Evolutionary conservation across 2,113 vertebrate genomes (phyloP), one percentile per base, ranked within the genome.

Genomic region (Tragulus kanchil): DNA sequence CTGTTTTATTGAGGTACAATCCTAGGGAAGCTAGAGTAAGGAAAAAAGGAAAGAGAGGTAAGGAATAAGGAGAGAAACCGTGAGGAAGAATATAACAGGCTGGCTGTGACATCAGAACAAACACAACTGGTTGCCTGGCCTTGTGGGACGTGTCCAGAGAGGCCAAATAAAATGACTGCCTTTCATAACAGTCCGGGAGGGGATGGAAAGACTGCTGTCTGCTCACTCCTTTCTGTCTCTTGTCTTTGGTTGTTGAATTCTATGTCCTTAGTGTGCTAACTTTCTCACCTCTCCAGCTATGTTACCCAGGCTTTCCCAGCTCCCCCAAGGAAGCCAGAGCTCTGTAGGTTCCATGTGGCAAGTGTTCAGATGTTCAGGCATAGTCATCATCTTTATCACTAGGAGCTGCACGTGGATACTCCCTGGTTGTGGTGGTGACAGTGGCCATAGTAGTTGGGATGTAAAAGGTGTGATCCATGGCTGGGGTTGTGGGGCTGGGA

Each of bases 361-460:
- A 36, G n/a, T 31, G 16, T 50, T 45, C 48, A 52, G 69, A 59
- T 78, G 8, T 59, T 59, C 58, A 61, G 21, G 9, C 1, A 1
- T 28, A 26, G n/a, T 7, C 14, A 14, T 21, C 23, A 36, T 17
- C 28, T 52, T 28, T 25, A 14, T 31, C 3, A 8, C 54, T 19
- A 1, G 3, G 61, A 85, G 11, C 54, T 59, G 15, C 31, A 23
- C 16, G 7, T 25, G 82, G 16, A 42, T 42, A 36, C 31, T 11
- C 13, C 19, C 10, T 14, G 1, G 28, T 62, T 4, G 14, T 28
- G 26, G 14, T 54, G 14, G 25, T 28, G 4, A 8, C 45, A 25
- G 28, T 26, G 59, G 31, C 31, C 2, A 0, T 2, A 8, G 59
- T 25, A 2, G n/a, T n/a, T 3, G 8, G 61, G 21, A 31, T 5